phyloP scores from a whole-genome alignment of 2,888 invertebrate species.

The Malthinus flaveolus region DNA sequence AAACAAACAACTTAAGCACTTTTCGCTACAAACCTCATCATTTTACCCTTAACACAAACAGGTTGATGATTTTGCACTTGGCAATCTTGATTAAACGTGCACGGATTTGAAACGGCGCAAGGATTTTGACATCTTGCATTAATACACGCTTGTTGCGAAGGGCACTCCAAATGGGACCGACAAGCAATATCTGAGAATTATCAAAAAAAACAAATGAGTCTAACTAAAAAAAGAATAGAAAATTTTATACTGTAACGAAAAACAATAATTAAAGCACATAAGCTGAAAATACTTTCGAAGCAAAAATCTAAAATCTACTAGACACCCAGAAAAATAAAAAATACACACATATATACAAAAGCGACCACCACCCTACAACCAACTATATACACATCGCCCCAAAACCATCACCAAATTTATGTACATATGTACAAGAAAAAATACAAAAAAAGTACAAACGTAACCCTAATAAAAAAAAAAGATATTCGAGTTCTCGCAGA shows the following conservation, averaged over 20 bases:
- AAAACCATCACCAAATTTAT: constrained; percentile 30
- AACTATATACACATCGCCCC: constrained; percentile 10
- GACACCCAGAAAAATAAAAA: constrained; percentile 12
- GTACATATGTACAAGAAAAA: constrained; percentile 32
- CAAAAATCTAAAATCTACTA: constrained; percentile 21
- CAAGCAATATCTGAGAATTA: constrained; percentile 72
- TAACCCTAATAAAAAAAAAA: constrained; percentile 26
- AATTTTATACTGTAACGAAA: constrained; percentile 27
- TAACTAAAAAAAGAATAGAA: constrained; percentile 22
- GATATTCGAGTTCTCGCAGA: constrained; percentile 39
- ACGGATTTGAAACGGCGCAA: constrained; percentile 75
- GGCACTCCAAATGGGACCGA: constrained; percentile 78
- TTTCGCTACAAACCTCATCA: background rate
- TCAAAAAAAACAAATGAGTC: constrained; percentile 18
- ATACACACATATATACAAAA: constrained; percentile 7
- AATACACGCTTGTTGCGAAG: constrained; percentile 76
- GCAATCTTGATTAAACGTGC: constrained; percentile 75
- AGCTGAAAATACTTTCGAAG: constrained; percentile 31
- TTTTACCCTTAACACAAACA: constrained; percentile 76
- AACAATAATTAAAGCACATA: constrained; percentile 31
- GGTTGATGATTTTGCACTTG: constrained; percentile 82
- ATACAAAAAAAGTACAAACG: constrained; percentile 16
- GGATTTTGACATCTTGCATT: constrained; percentile 81
- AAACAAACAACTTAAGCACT: background rate
- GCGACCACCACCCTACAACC: constrained; percentile 15